These are phyloP conservation scores for Oreortyx pictus DNA, from an alignment of 2,797 vertebrate genomes.

Conservation along the genomic window DNA sequence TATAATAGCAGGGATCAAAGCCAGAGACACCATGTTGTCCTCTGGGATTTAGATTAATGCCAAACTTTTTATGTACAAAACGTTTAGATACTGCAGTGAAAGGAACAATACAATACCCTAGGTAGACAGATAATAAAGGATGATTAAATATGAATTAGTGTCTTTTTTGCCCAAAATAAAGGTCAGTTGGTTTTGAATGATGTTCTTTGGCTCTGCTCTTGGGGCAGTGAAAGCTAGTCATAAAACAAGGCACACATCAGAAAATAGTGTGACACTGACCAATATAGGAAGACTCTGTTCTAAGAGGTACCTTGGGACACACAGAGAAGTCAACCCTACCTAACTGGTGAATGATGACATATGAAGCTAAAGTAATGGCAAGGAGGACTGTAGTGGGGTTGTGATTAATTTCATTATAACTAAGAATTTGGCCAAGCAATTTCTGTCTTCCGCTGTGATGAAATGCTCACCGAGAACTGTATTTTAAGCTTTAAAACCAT, in stretches of 20 bases:
- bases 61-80: conserved; percentile 21
- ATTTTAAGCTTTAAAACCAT: neutral
- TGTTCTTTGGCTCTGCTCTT: neutral
- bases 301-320: neutral
- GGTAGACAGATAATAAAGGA: conserved; percentile 19
- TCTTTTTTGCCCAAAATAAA: conserved; percentile 7
- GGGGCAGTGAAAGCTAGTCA: neutral
- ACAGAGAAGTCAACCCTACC: neutral
- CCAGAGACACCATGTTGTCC: neutral
- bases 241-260: neutral
- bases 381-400: neutral
- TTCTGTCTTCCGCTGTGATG: neutral
- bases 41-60: neutral
- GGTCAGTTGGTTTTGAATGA: neutral
- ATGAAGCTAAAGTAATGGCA: neutral
- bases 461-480: neutral
- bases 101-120: conserved; percentile 10
- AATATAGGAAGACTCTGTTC: neutral
- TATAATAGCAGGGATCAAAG: neutral
- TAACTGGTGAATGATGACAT: neutral
- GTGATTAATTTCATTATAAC: neutral
- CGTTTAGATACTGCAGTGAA: neutral
- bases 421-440: neutral
- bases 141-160: conserved; percentile 5
- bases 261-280: neutral